Conservation (phyloP, 2,113 vertebrate species). For the Chaenogobius annularis region DNA sequence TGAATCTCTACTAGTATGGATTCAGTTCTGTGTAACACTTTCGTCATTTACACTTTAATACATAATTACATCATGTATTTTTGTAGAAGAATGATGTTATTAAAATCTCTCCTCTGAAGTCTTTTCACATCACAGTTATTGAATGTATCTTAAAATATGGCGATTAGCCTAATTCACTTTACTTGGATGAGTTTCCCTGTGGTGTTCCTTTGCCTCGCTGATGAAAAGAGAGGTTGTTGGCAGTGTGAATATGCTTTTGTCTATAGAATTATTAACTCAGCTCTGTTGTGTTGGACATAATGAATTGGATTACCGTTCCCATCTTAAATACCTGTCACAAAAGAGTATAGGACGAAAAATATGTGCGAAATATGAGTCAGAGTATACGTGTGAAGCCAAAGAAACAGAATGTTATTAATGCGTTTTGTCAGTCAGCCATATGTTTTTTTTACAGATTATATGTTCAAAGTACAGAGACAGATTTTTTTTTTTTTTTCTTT, state of each 20-base stretch:
- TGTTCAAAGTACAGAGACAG: too few species aligned
- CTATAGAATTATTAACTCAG: conserved; percentile 42
- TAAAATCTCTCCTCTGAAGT: conserved; percentile 21
- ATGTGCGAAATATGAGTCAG: not conserved
- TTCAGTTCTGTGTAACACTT: not conserved
- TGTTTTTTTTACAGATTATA: too few species aligned
- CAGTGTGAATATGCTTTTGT: conserved; percentile 50
- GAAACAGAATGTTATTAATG: not conserved
- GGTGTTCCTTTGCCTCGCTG: conserved; percentile 37
- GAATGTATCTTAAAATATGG: conserved; percentile 64
- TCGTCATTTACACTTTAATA: not conserved
- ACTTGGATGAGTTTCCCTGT: conserved; percentile 31
- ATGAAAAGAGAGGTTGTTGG: conserved; percentile 43
- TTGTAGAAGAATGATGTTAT: not conserved
- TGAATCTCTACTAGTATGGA: not conserved
- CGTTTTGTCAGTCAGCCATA: too few species aligned
- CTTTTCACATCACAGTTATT: conserved; percentile 41
- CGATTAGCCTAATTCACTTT: conserved; percentile 64
- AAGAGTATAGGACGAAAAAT: not conserved
- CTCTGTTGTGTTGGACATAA: conserved; percentile 25
- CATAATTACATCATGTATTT: conserved; percentile 14
- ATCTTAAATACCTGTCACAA: not conserved
- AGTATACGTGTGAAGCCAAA: not conserved
- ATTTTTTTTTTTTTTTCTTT: too few species aligned
- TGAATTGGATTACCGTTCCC: not conserved